A percentile compares a stretch with the other conserved stretches of the same genome.
Evolutionary conservation across 2,888 invertebrate genomes (phyloP).

Genomic region (Scrobipalpa atriplicella): DNA sequence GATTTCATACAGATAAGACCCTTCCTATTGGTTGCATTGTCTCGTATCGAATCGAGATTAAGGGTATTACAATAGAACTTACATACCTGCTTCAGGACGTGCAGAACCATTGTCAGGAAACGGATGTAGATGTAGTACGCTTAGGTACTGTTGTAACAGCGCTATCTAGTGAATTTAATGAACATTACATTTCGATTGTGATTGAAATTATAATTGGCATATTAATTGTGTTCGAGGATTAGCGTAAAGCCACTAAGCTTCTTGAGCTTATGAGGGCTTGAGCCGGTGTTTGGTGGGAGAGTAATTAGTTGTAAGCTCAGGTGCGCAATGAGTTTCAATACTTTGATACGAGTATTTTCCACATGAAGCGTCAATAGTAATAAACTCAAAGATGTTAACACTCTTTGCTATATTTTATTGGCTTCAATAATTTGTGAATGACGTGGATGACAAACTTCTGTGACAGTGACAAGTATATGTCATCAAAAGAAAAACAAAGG

Average conservation of each 20-base stretch:
- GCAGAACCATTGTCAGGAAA: not conserved
- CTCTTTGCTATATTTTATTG: too few species aligned
- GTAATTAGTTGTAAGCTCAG: not conserved
- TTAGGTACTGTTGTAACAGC: not conserved
- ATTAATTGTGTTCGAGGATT: conserved; percentile 63
- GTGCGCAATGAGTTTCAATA: not conserved
- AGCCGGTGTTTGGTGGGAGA: conserved; percentile 33
- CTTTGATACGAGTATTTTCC: too few species aligned
- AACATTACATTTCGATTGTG: conserved; percentile 42
- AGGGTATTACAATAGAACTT: not conserved
- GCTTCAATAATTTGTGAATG: not conserved
- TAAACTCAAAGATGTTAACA: too few species aligned
- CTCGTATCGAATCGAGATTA: conserved; percentile 6
- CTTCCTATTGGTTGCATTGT: conserved; percentile 16
- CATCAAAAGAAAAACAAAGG: not conserved
- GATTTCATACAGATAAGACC: not conserved
- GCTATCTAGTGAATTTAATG: conserved; percentile 50
- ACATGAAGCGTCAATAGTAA: too few species aligned
- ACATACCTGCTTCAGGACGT: not conserved
- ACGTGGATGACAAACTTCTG: not conserved
- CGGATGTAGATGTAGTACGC: not conserved
- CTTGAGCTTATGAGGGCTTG: conserved; percentile 35
- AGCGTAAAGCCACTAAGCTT: conserved; percentile 42
- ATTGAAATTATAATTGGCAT: conserved; percentile 64
- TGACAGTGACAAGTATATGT: not conserved